These are phyloP conservation scores for Drosophila mojavensis DNA, from an alignment of 1,140 invertebrate genomes.

Conservation along the genomic window DNA sequence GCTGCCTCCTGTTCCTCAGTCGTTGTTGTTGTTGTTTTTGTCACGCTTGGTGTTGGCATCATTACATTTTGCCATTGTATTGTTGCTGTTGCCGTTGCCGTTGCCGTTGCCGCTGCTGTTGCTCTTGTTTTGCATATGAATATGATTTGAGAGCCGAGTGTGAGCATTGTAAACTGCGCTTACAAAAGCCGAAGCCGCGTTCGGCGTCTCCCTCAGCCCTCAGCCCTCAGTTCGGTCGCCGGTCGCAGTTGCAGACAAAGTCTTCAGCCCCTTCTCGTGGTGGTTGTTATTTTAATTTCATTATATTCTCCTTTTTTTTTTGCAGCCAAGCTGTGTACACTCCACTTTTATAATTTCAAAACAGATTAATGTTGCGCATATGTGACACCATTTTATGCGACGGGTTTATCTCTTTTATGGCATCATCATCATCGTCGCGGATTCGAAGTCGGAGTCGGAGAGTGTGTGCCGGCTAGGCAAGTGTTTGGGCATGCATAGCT, in stretches of 20 bases:
- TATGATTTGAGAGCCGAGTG: constrained; percentile 64
- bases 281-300: constrained; percentile 80
- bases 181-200: constrained; percentile 62
- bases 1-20: constrained; percentile 22
- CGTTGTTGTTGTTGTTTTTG: constrained; percentile 47
- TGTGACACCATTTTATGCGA: constrained; percentile 83
- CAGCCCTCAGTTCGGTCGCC: constrained; percentile 2
- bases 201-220: constrained; percentile 10
- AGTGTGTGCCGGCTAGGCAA: constrained; percentile 22
- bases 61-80: constrained; percentile 71
- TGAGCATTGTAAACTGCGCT: constrained; percentile 58
- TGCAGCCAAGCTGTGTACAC: constrained; percentile 44
- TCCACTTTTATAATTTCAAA: constrained; percentile 80
- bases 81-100: constrained; percentile 27
- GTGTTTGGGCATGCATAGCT: constrained; percentile 17
- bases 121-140: constrained; percentile 75
- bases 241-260: constrained; percentile 3
- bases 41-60: constrained; percentile 76
- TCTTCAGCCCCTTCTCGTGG: constrained; percentile 27
- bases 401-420: constrained; percentile 80
- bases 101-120: constrained; percentile 18
- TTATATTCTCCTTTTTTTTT: constrained; percentile 41
- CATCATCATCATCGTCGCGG: constrained; percentile 52
- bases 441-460: background rate
- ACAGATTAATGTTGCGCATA: constrained; percentile 83